phyloP scores from a whole-genome alignment of 2,113 vertebrate genomes.

The Psophia crepitans region DNA sequence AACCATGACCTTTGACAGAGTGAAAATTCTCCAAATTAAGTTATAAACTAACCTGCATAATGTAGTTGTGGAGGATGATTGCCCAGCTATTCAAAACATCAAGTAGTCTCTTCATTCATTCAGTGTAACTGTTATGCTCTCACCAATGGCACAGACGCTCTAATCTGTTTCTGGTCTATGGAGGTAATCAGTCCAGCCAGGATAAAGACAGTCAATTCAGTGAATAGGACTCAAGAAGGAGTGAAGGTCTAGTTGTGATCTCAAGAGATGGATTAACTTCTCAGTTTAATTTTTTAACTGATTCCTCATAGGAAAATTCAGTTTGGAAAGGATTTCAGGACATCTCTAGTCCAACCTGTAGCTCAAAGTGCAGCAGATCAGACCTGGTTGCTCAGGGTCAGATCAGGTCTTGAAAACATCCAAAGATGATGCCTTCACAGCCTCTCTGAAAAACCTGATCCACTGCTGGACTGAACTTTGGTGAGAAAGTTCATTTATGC shows the following conservation, averaged over 20 bases:
- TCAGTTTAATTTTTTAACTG: background rate
- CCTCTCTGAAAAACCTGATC: background rate
- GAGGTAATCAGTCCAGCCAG: background rate
- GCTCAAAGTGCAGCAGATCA: background rate
- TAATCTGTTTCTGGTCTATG: background rate
- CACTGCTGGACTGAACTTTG: background rate
- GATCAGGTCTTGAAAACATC: background rate
- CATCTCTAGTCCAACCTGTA: background rate
- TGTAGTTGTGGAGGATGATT: background rate
- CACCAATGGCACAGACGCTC: background rate
- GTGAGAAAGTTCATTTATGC: background rate
- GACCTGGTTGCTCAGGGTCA: background rate
- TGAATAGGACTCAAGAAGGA: background rate
- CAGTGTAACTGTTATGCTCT: background rate
- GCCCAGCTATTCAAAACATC: background rate
- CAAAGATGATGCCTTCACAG: background rate
- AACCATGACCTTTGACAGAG: background rate
- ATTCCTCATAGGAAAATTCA: background rate
- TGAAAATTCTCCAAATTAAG: background rate
- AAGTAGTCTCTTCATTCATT: background rate
- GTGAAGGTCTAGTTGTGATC: background rate
- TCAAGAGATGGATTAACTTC: background rate
- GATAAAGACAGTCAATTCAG: background rate
- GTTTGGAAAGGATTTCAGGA: background rate
- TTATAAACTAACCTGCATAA: background rate